phyloP scores from a whole-genome alignment of 2,113 vertebrate genomes.

The Barnardius zonarius region DNA sequence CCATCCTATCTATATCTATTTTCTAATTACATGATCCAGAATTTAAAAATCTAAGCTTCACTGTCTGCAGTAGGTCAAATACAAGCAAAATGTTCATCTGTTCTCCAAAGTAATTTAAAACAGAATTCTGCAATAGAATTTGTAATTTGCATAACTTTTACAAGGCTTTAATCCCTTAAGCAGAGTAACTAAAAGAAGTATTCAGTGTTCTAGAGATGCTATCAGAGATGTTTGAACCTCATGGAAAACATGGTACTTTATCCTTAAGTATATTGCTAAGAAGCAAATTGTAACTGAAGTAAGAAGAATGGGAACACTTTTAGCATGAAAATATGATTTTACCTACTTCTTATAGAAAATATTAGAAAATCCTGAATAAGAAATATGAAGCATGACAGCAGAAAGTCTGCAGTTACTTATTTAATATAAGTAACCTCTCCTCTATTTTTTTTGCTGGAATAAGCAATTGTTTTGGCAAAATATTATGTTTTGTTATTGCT shows the following conservation, averaged over 20 bases:
- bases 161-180: not conserved
- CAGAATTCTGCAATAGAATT: not conserved
- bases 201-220: not conserved
- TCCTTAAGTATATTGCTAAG: not conserved
- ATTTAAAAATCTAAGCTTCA: not conserved
- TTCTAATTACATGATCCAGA: not conserved
- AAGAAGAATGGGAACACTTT: not conserved
- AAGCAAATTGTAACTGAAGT: not conserved
- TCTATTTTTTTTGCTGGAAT: not conserved
- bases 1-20: not conserved
- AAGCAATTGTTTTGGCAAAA: not conserved
- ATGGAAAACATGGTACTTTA: not conserved
- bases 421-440: not conserved
- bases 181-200: not conserved
- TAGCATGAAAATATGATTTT: not conserved
- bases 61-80: not conserved
- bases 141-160: not conserved
- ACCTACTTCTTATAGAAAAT: not conserved
- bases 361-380: not conserved
- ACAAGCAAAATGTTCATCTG: not conserved
- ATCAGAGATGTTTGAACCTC: not conserved
- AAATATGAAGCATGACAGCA: not conserved
- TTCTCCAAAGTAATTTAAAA: not conserved
- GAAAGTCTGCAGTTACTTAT: not conserved
- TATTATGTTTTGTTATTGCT: not conserved